These are phyloP conservation scores for Himalopsyche japonica DNA, from an alignment of 2,888 invertebrate genomes.

Conservation along the genomic window DNA sequence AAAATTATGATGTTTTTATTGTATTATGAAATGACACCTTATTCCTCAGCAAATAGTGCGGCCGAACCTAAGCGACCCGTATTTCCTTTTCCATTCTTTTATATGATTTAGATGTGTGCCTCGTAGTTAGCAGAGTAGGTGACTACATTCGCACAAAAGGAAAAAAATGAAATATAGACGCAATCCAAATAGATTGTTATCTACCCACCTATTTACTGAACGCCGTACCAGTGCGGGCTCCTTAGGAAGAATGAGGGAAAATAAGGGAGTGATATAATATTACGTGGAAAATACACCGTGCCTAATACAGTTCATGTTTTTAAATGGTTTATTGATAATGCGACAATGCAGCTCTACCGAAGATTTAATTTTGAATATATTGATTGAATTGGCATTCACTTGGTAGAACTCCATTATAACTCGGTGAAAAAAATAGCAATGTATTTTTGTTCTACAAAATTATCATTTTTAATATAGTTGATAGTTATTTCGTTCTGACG, in stretches of 20 bases:
- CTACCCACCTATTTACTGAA: slow-evolving; percentile 49
- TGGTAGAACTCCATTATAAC: too few species aligned
- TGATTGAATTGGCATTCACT: too few species aligned
- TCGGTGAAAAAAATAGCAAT: too few species aligned
- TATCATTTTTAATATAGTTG: too few species aligned
- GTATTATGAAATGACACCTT: background rate
- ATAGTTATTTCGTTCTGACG: too few species aligned
- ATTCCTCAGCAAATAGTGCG: background rate
- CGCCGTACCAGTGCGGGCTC: slow-evolving; percentile 27
- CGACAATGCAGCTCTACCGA: background rate
- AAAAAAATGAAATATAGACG: slow-evolving; percentile 62
- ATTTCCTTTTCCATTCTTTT: slow-evolving; percentile 46
- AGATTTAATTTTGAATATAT: too few species aligned
- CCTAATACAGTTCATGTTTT: background rate
- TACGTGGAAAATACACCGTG: background rate
- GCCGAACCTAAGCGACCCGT: slow-evolving; percentile 17
- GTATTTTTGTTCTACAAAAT: too few species aligned
- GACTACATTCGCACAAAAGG: slow-evolving; percentile 33
- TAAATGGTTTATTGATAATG: background rate
- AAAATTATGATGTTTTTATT: background rate
- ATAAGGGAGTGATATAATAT: background rate
- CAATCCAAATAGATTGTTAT: slow-evolving; percentile 64
- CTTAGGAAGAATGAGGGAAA: background rate
- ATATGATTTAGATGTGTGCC: slow-evolving; percentile 45
- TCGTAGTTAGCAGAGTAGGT: slow-evolving; percentile 50